Conservation (phyloP, 2,888 invertebrate genomes). For the Harpalus rubripes region DNA sequence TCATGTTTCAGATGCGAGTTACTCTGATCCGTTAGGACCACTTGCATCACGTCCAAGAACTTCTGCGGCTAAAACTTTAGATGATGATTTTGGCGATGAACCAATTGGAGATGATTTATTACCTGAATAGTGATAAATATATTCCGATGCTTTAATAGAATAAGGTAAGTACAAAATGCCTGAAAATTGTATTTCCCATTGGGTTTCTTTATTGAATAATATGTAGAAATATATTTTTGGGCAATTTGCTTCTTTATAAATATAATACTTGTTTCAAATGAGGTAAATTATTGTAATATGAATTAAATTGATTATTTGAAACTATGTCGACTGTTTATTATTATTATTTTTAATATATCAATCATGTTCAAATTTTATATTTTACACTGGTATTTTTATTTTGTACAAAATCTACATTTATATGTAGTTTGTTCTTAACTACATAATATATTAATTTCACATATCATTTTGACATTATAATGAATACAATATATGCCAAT, state of each 20-base stretch:
- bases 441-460: constrained; percentile 25
- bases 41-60: constrained; percentile 80
- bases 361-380: constrained; percentile 17
- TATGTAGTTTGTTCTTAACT: constrained; percentile 24
- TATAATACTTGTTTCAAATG: neutral
- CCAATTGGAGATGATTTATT: constrained; percentile 86
- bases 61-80: constrained; percentile 79
- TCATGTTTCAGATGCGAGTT: constrained; percentile 77
- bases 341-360: constrained; percentile 23
- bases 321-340: constrained; percentile 16
- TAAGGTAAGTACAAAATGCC: neutral
- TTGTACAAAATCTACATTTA: constrained; percentile 49
- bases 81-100: constrained; percentile 86
- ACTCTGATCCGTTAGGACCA: constrained; percentile 81
- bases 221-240: too few species aligned
- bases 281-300: constrained; percentile 4
- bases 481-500: constrained; percentile 8
- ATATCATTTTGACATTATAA: constrained; percentile 6
- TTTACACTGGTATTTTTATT: constrained; percentile 46
- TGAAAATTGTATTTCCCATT: neutral
- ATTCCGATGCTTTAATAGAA: neutral
- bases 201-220: too few species aligned
- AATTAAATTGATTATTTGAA: constrained; percentile 12
- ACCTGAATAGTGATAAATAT: constrained; percentile 80
- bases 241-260: neutral